Evolutionary conservation across 1,140 invertebrate species (phyloP), one percentile per base, ranked within the genome.

Genomic region (Eupristina koningsbergeri): DNA sequence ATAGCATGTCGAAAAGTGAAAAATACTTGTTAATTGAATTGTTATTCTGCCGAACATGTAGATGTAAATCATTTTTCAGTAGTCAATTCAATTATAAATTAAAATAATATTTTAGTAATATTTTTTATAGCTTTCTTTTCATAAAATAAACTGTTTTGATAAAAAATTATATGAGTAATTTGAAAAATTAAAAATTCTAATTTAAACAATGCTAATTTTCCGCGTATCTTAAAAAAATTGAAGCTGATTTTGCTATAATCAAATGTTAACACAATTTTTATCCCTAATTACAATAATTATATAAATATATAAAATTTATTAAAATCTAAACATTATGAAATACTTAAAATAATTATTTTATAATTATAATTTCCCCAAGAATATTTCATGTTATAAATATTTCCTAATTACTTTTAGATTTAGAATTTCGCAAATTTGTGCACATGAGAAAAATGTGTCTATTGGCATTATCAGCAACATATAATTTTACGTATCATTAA

Each of bases 11-110:
- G 39, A n/a, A 71, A 71, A 39, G 34, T 41, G 39, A 71, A 39
- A 41, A 13, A 71, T 71, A 71, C n/a, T 41, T 2, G 22, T 41
- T 71, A 71, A 71, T 71, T 71, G 67, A 71, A 17, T 41, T 41
- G 36, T 39, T 41, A 71, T 71, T 19, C 7, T 3, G 26, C 41
- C 39, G 2, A 19, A 67, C 34, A 39, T 15, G 29, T 8, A 8
- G 5, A 13, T 13, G 64, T 67, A 36, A 7, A 67, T 36, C 64
- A 17, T 67, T 22, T 67, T 67, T 15, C 64, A 36, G n/a, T 67
- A 67, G 19, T 22, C 17, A 5, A 67, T 67, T 67, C 36, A 5
- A 36, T 67, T 17, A 19, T 22, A 64, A 9, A 67, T n/a, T 5
- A 36, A 67, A 67, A 67, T 67, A 67, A 67, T 7, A 19, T 19